Conservation (phyloP, 2,797 vertebrate species). For the Enteromius thamalakanensis region DNA sequence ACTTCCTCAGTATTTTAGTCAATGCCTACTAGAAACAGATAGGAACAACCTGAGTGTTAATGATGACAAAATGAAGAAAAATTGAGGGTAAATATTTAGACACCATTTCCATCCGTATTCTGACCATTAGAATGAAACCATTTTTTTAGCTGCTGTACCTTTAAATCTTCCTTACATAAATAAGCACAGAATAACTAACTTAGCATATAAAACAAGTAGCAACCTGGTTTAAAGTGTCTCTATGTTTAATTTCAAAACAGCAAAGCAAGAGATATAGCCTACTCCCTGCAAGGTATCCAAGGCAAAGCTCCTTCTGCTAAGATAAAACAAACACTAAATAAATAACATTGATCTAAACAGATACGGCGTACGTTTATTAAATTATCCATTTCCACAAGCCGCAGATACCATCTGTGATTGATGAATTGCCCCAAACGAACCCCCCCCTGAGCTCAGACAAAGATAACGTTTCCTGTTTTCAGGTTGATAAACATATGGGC, state of each 20-base stretch:
- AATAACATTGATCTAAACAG: slow-evolving; percentile 11
- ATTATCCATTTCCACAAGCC: slow-evolving; percentile 27
- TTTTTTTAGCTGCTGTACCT: background rate
- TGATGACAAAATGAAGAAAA: no score
- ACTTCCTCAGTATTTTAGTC: background rate
- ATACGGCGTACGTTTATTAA: slow-evolving; percentile 32
- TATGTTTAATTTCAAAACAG: background rate
- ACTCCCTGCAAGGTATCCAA: background rate
- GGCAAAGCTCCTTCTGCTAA: background rate
- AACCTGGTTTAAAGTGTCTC: background rate
- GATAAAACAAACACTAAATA: slow-evolving; percentile 27
- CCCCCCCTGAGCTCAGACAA: slow-evolving; percentile 7
- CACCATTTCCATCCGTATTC: background rate
- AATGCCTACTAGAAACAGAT: background rate
- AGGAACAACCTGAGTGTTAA: background rate
- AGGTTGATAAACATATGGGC: slow-evolving; percentile 25
- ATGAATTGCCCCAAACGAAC: slow-evolving; percentile 10
- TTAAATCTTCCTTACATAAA: background rate
- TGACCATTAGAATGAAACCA: background rate
- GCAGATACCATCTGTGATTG: slow-evolving; percentile 12
- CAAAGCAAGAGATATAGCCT: background rate
- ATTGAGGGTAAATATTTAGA: background rate
- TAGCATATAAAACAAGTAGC: background rate
- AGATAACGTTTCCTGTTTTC: slow-evolving; percentile 13
- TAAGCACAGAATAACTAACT: background rate